phyloP scores from a whole-genome alignment of 2,888 invertebrate species.

The Drosophila robusta region DNA sequence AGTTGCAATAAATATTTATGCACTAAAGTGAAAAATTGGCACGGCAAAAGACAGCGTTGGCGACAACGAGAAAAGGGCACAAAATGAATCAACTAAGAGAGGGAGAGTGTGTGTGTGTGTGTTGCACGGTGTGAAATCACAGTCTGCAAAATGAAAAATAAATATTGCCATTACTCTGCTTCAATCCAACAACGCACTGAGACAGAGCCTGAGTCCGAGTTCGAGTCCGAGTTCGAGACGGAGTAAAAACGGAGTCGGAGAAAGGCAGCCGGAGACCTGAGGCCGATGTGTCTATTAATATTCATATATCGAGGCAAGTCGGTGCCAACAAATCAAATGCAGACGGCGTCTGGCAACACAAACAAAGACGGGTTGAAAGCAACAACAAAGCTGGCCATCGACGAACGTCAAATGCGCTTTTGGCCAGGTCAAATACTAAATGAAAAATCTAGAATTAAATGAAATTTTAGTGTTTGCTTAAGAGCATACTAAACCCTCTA shows the following conservation, averaged over 20 bases:
- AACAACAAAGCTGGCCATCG: neutral
- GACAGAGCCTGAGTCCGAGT: neutral
- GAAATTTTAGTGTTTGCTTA: no score
- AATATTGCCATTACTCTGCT: slow-evolving; percentile 75
- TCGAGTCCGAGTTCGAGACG: slow-evolving; percentile 1
- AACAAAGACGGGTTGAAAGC: slow-evolving; percentile 43
- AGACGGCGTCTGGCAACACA: slow-evolving; percentile 64
- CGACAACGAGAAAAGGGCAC: slow-evolving; percentile 25
- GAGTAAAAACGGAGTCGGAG: slow-evolving; percentile 2
- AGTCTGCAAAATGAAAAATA: slow-evolving; percentile 70
- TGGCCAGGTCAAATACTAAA: neutral
- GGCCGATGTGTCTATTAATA: slow-evolving; percentile 71
- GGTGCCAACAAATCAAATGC: slow-evolving; percentile 69
- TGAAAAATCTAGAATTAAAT: no score
- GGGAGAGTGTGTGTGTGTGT: slow-evolving; percentile 6
- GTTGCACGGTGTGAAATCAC: slow-evolving; percentile 59
- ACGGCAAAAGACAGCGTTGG: slow-evolving; percentile 59
- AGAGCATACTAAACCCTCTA: no score
- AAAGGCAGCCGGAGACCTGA: slow-evolving; percentile 15
- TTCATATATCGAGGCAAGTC: slow-evolving; percentile 71
- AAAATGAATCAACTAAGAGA: slow-evolving; percentile 17
- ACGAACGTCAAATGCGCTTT: slow-evolving; percentile 16
- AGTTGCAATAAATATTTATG: slow-evolving; percentile 80
- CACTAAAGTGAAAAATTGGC: slow-evolving; percentile 80
- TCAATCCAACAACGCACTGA: slow-evolving; percentile 42